Evolutionary conservation across 2,113 vertebrate genomes (phyloP).

Genomic region (Hyperopisus bebe): DNA sequence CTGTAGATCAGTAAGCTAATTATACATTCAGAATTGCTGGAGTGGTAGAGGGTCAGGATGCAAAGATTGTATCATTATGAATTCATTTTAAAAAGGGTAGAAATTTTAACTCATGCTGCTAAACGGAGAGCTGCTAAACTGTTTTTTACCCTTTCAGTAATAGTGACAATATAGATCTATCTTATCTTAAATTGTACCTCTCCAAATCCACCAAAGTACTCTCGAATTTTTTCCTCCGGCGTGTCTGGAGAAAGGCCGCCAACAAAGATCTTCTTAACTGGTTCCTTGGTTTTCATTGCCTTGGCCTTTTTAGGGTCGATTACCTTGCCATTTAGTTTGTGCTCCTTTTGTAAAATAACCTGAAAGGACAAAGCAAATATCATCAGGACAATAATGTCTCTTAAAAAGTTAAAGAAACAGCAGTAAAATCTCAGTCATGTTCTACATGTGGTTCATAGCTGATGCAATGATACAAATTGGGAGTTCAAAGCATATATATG

Average conservation of each 20-base stretch:
- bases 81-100: not conserved
- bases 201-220: slow-evolving; percentile 91
- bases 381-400: not conserved
- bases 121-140: too few species aligned
- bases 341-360: slow-evolving; percentile 94
- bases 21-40: not conserved
- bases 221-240: slow-evolving; percentile 93
- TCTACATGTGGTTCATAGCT: not conserved
- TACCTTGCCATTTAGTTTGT: slow-evolving; percentile 96
- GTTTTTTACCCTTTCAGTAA: too few species aligned
- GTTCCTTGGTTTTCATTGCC: slow-evolving; percentile 98
- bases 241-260: slow-evolving; percentile 97
- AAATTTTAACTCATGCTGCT: too few species aligned
- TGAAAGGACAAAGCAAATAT: slow-evolving; percentile 43
- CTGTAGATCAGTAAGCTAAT: not conserved
- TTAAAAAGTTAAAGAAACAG: not conserved
- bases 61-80: not conserved
- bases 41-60: not conserved
- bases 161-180: too few species aligned
- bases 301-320: slow-evolving; percentile 98
- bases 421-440: not conserved
- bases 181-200: slow-evolving; percentile 64
- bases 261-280: slow-evolving; percentile 97
- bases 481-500: not conserved
- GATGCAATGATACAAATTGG: not conserved